Evolutionary conservation across 2,888 invertebrate genomes (phyloP), one percentile per base, ranked within the genome.

Genomic region (Dynastes tityus): DNA sequence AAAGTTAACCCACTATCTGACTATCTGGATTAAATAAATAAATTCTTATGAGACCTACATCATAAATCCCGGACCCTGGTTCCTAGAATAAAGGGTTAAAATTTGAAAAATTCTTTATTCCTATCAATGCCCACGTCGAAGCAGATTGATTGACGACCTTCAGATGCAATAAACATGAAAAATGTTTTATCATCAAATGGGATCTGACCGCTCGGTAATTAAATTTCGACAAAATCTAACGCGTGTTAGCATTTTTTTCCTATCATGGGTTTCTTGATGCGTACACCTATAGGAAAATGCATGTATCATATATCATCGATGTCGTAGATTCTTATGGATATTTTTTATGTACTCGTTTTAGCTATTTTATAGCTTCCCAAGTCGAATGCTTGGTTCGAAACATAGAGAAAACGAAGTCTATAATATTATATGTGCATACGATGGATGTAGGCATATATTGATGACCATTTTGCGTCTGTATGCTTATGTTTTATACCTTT

Each of bases 101-200:
- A 68, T 45, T 49, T 2, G 22, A 70, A 53, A 29, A 32, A 13
- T 29, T 63, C 27, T 63, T 63, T 32, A 63, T 61, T 9, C 29
- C 37, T 32, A 22, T 61, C 32, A 11, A 29, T 13, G 11, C 53
- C 51, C 16, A 58, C 55, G 16, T 55, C 55, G 13, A 16, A 45
- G 45, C 22, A 27, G n/a, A 51, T 55, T 77, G 77, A 77, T 53
- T 40, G 77, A 77, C 61, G 77, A 70, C 29, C 27, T 13, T 13
- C 51, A 16, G 27, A 16, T 16, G 76, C 51, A 61, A 68, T 77
- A 67, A 76, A 76, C 58, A 67, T 22, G 22, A 71, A 73, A 79
- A 78, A 55, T 58, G 40, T 74, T 4, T 77, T 79, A 79, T 77
- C 79, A 65, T 73, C 67, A 79, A 74, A 76, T 79, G 74, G 76